Conservation (phyloP, 1,140 invertebrate species). For the Pemphigus obesinymphae region DNA sequence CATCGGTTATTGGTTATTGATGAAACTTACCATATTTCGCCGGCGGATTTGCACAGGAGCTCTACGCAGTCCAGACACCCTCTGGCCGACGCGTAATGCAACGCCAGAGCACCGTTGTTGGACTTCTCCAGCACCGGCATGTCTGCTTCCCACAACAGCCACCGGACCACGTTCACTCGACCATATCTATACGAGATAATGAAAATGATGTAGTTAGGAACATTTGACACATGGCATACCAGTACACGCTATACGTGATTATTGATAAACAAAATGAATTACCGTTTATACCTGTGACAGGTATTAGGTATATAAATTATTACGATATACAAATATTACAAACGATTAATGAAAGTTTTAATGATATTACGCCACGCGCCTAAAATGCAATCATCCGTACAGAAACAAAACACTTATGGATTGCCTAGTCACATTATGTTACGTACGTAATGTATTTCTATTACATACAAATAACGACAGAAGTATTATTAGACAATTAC, state of each 20-base stretch:
- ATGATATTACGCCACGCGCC: not conserved
- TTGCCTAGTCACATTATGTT: not conserved
- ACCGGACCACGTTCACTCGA: conserved; percentile 56
- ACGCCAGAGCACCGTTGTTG: conserved; percentile 61
- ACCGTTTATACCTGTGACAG: no score
- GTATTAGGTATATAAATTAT: no score
- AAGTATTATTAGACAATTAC: no score
- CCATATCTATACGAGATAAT: conserved; percentile 54
- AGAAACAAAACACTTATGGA: not conserved
- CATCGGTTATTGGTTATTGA: not conserved
- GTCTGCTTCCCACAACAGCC: conserved; percentile 58
- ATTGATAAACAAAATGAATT: not conserved
- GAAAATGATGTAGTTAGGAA: not conserved
- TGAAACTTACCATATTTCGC: conserved; percentile 65
- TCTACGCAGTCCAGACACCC: conserved; percentile 79
- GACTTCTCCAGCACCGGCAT: conserved; percentile 57
- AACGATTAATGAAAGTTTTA: conserved; percentile 21
- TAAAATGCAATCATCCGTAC: not conserved
- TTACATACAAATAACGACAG: no score
- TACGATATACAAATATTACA: no score
- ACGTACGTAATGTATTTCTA: no score
- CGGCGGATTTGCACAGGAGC: conserved; percentile 68
- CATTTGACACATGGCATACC: no score
- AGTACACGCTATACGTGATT: not conserved
- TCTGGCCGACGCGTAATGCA: conserved; percentile 78